Evolutionary conservation across 1,140 invertebrate species (phyloP), one percentile per base, ranked within the genome.

Genomic region (Chrysomallon squamiferum): DNA sequence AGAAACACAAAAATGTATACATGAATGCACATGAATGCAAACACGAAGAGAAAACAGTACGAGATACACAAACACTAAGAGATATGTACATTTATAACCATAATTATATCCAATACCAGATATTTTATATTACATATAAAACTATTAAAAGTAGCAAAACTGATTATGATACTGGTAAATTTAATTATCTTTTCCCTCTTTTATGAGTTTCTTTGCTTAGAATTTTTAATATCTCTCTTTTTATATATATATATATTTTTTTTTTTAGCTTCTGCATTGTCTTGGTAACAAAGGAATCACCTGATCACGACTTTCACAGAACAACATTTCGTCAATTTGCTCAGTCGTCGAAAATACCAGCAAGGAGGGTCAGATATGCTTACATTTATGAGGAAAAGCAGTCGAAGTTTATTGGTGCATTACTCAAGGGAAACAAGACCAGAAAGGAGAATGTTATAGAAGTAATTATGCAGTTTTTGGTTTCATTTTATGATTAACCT

Each of bases 321-420:
- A 73, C 85, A 32, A 73, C 78, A 3, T 84, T 89, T 74, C 69
- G 88, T 43, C 73, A 86, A 22, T 88, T 85, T 75, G 92, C 77
- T 3, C 68, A 71, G 59, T 62, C 22, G 18, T 45, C 59, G 61
- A 15, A 50, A n/a, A 13, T 49, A 33, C 27, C 50, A 57, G 11
- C 62, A 61, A 91, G 94, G 54, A 88, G 91, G 59, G 90, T 95
- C 20, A 89, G 91, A 43, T 96, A 95, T 80, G 91, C 92, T 9
- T 97, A 97, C 76, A 88, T 97, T 38, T 95, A 92, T 79, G 89
- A 92, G 82, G 92, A 95, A 74, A 89, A 90, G 33, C 95, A 96
- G 81, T 87, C 90, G 1, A 90, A 91, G 69, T 95, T 96, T 86
- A 89, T 96, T 9, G 89, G 90, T 71, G 90, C 93, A 4, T 84